Percentiles rank a stretch among this genome's conserved stretches.
Conservation (phyloP, 2,113 vertebrate genomes). For the Gobiocypris rarus region DNA sequence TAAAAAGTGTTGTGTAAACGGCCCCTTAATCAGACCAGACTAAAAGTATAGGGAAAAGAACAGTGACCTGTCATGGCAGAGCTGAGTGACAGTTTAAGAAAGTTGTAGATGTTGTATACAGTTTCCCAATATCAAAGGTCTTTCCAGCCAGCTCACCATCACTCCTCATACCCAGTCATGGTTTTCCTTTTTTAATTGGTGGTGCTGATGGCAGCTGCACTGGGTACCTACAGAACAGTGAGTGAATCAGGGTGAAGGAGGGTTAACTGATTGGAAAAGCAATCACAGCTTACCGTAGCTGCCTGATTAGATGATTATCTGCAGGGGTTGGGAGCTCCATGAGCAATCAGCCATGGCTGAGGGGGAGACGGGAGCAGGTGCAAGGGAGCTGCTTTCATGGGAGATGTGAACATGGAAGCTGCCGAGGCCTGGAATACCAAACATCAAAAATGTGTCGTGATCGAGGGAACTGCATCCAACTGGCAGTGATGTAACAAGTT, state of each 20-base stretch:
- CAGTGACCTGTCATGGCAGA: neutral
- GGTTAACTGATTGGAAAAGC: constrained; percentile 58
- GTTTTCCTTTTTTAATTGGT: constrained; percentile 41
- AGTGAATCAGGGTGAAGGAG: constrained; percentile 38
- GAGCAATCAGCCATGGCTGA: constrained; percentile 52
- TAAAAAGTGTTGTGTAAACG: too few species aligned
- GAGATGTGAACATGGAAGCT: constrained; percentile 35
- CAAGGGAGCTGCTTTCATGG: constrained; percentile 15
- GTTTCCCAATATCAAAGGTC: neutral
- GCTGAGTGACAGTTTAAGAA: neutral
- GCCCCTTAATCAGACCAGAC: too few species aligned
- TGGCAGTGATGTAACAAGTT: constrained; percentile 8
- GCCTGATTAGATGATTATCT: constrained; percentile 58
- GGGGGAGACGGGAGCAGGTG: constrained; percentile 50
- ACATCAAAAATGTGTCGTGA: neutral
- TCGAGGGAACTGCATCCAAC: constrained; percentile 3
- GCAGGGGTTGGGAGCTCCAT: constrained; percentile 43
- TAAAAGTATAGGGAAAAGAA: too few species aligned
- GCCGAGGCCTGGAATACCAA: constrained; percentile 40
- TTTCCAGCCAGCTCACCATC: neutral
- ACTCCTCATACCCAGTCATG: neutral
- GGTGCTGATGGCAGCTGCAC: constrained; percentile 40
- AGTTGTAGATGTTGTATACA: neutral
- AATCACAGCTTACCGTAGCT: constrained; percentile 42
- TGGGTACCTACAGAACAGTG: constrained; percentile 22